These are phyloP conservation scores for Calcarius lapponicus DNA, from an alignment of 2,797 vertebrate species.

Conservation along the genomic window DNA sequence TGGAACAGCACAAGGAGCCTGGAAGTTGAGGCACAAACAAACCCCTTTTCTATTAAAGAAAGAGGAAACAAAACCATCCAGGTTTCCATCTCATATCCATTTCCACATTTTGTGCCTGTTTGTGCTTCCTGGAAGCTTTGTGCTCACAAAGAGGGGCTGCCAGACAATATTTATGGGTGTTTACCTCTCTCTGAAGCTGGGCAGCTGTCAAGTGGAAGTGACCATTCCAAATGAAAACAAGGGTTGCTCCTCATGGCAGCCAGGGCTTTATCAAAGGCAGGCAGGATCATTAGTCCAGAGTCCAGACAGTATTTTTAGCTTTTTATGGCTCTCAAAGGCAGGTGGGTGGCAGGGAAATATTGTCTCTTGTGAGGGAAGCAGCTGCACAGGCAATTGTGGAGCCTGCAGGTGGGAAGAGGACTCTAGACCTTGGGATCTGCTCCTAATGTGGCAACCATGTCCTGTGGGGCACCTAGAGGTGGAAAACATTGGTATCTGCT, in stretches of 20 bases:
- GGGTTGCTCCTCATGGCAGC: not conserved
- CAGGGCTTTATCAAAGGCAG: not conserved
- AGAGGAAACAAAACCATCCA: not conserved
- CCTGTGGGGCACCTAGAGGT: not conserved
- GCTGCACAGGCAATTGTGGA: not conserved
- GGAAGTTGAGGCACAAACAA: not conserved
- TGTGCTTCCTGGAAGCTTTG: not conserved
- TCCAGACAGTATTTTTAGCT: not conserved
- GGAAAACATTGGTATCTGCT: not conserved
- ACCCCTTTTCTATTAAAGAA: not conserved
- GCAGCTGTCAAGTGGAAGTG: not conserved
- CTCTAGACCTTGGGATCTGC: not conserved
- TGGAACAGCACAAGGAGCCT: not conserved
- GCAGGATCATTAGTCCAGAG: not conserved
- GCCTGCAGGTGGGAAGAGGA: not conserved
- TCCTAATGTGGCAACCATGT: not conserved
- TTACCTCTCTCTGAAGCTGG: not conserved
- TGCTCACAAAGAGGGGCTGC: not conserved
- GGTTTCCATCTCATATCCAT: not conserved
- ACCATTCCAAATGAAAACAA: not conserved
- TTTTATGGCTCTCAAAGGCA: not conserved
- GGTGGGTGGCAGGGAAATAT: not conserved
- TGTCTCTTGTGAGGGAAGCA: not conserved
- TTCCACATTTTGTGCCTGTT: not conserved
- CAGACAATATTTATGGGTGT: not conserved